Conservation (phyloP, 2,888 invertebrate species). For the Prosopocoilus inquinatus region DNA sequence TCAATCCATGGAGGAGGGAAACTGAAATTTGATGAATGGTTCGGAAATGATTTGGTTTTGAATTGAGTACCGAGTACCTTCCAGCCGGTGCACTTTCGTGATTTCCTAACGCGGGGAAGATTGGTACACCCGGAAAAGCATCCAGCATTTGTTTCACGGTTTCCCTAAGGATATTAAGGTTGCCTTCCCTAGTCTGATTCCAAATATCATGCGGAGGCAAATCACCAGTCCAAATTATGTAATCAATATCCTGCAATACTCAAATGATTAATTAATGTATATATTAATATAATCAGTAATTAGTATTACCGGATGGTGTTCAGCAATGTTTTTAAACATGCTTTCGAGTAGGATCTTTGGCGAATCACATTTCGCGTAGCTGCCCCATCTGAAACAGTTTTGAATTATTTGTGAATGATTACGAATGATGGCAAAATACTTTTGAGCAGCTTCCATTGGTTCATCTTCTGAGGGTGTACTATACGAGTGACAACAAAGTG, state of each 20-base stretch:
- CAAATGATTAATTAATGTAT: slow-evolving; percentile 6
- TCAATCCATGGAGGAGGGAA: slow-evolving; percentile 85
- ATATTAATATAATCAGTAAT: slow-evolving; percentile 5
- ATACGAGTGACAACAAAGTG: slow-evolving; percentile 84
- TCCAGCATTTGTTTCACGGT: slow-evolving; percentile 79
- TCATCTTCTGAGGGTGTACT: slow-evolving; percentile 65
- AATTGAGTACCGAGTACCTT: slow-evolving; percentile 61
- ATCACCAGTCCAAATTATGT: slow-evolving; percentile 95
- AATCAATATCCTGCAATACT: slow-evolving; percentile 75
- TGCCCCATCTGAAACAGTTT: slow-evolving; percentile 74
- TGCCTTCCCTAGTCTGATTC: slow-evolving; percentile 86
- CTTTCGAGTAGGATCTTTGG: slow-evolving; percentile 88
- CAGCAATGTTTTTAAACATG: slow-evolving; percentile 82
- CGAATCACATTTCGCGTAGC: slow-evolving; percentile 90
- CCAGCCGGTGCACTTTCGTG: slow-evolving; percentile 97
- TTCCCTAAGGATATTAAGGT: slow-evolving; percentile 77
- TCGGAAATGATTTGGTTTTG: no score
- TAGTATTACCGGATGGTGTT: slow-evolving; percentile 69
- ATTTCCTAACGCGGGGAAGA: slow-evolving; percentile 93
- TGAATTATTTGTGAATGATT: slow-evolving; percentile 2
- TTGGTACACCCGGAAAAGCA: slow-evolving; percentile 85
- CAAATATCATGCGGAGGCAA: slow-evolving; percentile 93
- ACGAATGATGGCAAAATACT: slow-evolving; percentile 33
- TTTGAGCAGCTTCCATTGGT: slow-evolving; percentile 68
- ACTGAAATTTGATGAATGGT: slow-evolving; percentile 54